A percentile compares a stretch with the other conserved stretches of the same genome.
These are phyloP conservation scores for Xestoiulus laeticollis DNA, from an alignment of 2,888 invertebrate genomes.

Conservation along the genomic window DNA sequence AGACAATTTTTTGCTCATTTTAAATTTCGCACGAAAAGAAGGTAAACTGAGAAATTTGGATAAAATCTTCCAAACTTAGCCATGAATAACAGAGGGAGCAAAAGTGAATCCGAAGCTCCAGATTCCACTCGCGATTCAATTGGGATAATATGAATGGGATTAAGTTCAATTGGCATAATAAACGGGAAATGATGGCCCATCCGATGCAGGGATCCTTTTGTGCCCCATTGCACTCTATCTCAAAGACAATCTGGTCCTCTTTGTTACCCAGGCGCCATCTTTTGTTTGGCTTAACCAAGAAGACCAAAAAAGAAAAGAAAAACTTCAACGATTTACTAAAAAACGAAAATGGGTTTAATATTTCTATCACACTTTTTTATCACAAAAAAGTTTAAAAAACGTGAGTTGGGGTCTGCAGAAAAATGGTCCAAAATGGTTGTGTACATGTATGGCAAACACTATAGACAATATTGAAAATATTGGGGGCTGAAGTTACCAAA, in stretches of 20 bases:
- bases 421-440: not conserved
- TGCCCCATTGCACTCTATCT: not conserved
- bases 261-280: not conserved
- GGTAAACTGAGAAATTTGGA: conserved; percentile 25
- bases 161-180: conserved; percentile 34
- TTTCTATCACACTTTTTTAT: not conserved
- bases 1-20: not conserved
- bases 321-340: not conserved
- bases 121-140: not conserved
- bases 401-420: not conserved
- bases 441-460: too few species aligned
- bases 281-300: not conserved
- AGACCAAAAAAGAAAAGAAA: not conserved
- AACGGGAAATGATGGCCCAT: conserved; percentile 29
- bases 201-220: not conserved
- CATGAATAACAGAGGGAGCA: not conserved
- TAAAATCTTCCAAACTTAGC: not conserved
- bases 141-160: not conserved
- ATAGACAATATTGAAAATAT: too few species aligned
- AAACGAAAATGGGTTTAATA: not conserved
- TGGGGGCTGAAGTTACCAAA: too few species aligned
- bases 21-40: not conserved
- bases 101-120: not conserved
- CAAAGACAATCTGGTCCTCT: not conserved
- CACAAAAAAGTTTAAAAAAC: not conserved